Evolutionary conservation across 2,888 invertebrate genomes (phyloP), one percentile per base, ranked within the genome.

Genomic region (Drosophila atripex): DNA sequence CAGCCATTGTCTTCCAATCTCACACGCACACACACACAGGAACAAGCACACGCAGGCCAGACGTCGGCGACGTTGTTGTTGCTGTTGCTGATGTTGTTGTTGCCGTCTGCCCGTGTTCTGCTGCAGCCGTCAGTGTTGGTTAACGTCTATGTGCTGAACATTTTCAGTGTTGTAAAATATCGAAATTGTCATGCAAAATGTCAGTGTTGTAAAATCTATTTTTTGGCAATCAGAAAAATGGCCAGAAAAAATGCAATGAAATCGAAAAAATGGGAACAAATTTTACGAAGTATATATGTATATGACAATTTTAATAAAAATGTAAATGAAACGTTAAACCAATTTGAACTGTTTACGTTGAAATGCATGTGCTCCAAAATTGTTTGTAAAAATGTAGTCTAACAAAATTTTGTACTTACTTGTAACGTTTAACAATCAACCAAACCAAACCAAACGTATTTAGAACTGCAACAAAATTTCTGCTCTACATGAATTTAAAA

Each of bases 1-100:
- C 89, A 88, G 91, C 91, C 91, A 91, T 91, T 88, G 89, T 90
- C 89, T 89, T 90, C 90, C 90, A 89, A 89, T 88, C 89, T 89
- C 88, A 89, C 88, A 72, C 72, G 58, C 64, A 71, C 71, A 64
- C 71, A 60, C 70, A 68, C 66, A 68, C 52, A 58, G 52, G 52
- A 58, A 60, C 69, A 53, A 46, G 53, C 53, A 63, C 64, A 30
- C 54, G 45, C 54, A 32, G 46, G 53, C 30, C 41, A 12, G 18
- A 45, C 46, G 50, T 51, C 28, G 64, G 9, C 46, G 55, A 39
- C 56, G 52, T 35, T 70, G 52, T 54, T 70, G 39, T 56, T 70
- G 70, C 23, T 64, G 43, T 54, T 16, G 50, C 43, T 16, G 45
- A 43, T 59, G 52, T 52, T 64, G 65, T 49, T 65, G 41, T 51